Evolutionary conservation across 1,140 invertebrate genomes (phyloP).

Genomic region (Tetramorium simillimum): DNA sequence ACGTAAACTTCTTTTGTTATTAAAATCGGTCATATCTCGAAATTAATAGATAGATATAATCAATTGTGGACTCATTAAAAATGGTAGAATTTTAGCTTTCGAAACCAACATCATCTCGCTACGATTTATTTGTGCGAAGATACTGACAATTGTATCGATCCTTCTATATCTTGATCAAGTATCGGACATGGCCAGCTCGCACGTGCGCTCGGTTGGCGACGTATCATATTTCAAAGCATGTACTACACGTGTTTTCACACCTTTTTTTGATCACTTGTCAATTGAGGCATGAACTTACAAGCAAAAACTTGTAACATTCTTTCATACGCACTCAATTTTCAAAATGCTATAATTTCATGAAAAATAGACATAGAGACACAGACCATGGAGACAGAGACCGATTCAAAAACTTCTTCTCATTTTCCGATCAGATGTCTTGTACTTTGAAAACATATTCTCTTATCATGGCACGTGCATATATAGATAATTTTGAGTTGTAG

Average conservation of each 20-base stretch:
- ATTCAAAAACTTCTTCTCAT: not conserved
- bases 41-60: not conserved
- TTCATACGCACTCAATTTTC: not conserved
- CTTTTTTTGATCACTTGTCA: not conserved
- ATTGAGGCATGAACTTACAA: not conserved
- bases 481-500: not conserved
- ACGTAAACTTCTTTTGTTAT: not conserved
- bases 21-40: not conserved
- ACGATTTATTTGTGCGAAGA: not conserved
- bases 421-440: not conserved
- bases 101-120: not conserved
- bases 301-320: not conserved
- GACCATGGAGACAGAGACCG: too few relatives aligned
- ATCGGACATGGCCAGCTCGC: not conserved
- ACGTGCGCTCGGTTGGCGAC: too few relatives aligned
- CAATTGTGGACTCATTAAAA: not conserved
- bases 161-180: not conserved
- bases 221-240: slow-evolving; percentile 18
- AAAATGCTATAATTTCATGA: not conserved
- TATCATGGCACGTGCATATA: not conserved
- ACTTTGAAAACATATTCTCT: not conserved
- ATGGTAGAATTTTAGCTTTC: not conserved
- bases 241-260: not conserved
- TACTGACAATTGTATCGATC: not conserved
- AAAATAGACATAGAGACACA: not conserved